Conservation (phyloP, 2,113 vertebrate genomes). For the Phoenicopterus ruber region DNA sequence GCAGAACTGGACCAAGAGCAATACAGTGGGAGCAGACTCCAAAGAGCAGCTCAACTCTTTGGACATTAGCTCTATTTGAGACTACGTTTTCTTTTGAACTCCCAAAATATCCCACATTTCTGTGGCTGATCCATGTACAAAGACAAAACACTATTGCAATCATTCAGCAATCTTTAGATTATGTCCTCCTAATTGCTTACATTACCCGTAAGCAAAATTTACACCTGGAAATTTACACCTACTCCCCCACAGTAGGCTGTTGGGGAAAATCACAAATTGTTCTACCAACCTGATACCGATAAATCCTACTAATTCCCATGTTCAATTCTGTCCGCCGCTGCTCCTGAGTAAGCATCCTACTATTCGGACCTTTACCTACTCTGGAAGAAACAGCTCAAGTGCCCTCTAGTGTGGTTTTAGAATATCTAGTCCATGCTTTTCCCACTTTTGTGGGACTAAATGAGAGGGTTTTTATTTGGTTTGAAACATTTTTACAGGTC, state of each 20-base stretch:
- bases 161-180: neutral
- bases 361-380: neutral
- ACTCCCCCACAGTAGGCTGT: too few relatives aligned
- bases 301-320: neutral
- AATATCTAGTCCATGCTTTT: neutral
- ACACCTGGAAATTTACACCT: neutral
- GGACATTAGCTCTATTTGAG: neutral
- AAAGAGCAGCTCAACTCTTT: neutral
- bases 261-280: neutral
- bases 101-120: neutral
- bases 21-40: neutral
- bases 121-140: neutral
- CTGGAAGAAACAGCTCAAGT: conserved; percentile 34
- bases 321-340: neutral
- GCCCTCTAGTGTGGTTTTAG: conserved; percentile 62
- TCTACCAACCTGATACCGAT: neutral
- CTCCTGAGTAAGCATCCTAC: neutral
- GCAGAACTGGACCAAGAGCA: neutral
- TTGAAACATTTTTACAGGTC: neutral
- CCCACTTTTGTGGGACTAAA: neutral
- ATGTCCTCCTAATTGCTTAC: neutral
- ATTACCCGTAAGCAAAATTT: neutral
- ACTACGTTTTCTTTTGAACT: neutral
- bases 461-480: neutral
- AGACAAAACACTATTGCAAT: neutral